phyloP scores from a whole-genome alignment of 2,888 invertebrate genomes.

The Aphodius sticticus region DNA sequence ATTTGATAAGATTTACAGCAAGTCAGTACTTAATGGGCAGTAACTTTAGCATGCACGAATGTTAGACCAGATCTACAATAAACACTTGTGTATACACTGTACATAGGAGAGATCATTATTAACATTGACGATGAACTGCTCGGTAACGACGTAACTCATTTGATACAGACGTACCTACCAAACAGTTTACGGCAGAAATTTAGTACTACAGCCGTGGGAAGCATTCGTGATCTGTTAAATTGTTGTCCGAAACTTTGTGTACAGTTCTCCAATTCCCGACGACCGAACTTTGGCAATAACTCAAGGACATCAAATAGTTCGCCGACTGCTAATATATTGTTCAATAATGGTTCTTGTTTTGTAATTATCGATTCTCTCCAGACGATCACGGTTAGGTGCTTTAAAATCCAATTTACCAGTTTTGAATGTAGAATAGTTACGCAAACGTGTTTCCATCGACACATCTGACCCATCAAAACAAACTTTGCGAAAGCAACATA shows the following conservation, averaged over 20 bases:
- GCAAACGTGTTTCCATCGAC: background rate
- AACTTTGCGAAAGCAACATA: background rate
- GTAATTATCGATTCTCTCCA: background rate
- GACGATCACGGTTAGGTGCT: background rate
- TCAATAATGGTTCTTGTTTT: background rate
- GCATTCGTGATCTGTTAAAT: conserved; percentile 4
- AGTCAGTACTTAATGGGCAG: background rate
- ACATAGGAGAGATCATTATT: background rate
- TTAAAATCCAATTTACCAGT: background rate
- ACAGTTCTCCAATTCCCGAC: background rate
- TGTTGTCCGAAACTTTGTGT: conserved; percentile 4
- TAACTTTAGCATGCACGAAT: background rate
- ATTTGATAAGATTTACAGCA: background rate
- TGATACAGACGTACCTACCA: background rate
- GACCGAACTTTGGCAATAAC: background rate
- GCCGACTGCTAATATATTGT: background rate
- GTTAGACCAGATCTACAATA: background rate
- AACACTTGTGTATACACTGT: background rate
- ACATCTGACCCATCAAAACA: background rate
- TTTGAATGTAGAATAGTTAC: background rate
- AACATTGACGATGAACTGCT: background rate
- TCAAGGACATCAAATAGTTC: conserved; percentile 4
- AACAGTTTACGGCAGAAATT: background rate
- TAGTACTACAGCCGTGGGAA: background rate
- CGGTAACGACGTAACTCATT: background rate